Conservation (phyloP, 2,797 vertebrate species). For the Acanthurus tractus region DNA sequence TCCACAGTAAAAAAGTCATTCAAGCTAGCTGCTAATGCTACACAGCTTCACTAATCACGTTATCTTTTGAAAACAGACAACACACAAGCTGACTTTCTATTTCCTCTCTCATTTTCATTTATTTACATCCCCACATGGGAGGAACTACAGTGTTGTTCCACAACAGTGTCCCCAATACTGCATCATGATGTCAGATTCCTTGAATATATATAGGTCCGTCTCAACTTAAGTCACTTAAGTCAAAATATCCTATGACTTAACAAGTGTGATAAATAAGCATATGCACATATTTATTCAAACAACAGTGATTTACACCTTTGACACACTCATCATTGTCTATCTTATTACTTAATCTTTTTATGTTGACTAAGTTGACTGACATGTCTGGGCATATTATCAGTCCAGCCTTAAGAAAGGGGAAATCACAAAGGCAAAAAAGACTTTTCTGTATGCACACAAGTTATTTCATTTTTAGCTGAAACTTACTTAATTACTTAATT, state of each 20-base stretch:
- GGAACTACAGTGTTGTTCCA: background rate
- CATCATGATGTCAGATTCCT: background rate
- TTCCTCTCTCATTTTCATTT: slow-evolving; percentile 1
- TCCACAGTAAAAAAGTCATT: background rate
- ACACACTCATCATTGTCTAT: background rate
- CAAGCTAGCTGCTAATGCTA: background rate
- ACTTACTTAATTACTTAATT: background rate
- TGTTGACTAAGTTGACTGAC: too few species aligned
- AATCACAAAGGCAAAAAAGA: background rate
- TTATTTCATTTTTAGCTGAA: background rate
- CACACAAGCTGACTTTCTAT: background rate
- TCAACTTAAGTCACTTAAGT: background rate
- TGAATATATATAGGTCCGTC: background rate
- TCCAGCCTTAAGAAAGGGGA: background rate
- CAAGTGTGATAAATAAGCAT: background rate
- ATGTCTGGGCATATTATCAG: too few species aligned
- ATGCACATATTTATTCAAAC: background rate
- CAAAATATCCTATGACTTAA: background rate
- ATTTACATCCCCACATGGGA: background rate
- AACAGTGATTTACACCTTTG: background rate
- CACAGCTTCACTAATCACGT: background rate
- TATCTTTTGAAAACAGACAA: background rate
- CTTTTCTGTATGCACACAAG: background rate
- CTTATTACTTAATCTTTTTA: background rate
- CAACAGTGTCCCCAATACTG: background rate